Percentiles rank a stretch among this genome's conserved stretches.
Conservation (phyloP, 2,113 vertebrate genomes). For the Theristicus caerulescens region DNA sequence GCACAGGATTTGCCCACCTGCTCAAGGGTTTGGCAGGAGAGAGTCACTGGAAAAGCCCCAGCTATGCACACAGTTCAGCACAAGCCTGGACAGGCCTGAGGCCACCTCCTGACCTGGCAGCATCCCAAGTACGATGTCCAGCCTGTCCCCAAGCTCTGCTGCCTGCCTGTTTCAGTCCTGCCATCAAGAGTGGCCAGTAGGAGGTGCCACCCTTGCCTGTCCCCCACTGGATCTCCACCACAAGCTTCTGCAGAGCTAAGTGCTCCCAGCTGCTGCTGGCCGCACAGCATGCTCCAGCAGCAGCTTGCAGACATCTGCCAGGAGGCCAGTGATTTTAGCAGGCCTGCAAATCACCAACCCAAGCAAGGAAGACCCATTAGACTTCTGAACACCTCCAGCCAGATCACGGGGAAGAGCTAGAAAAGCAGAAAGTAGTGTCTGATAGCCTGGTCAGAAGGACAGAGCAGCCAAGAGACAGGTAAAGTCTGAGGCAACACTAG, state of each 20-base stretch:
- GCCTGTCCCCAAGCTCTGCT: neutral
- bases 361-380: neutral
- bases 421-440: neutral
- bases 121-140: neutral
- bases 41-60: neutral
- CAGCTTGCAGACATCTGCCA: neutral
- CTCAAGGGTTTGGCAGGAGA: neutral
- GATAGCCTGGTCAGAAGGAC: neutral
- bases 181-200: accelerated
- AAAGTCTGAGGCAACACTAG: neutral
- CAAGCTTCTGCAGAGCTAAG: neutral
- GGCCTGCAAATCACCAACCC: neutral
- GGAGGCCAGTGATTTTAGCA: neutral
- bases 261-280: neutral
- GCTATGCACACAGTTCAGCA: accelerated
- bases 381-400: neutral
- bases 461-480: neutral
- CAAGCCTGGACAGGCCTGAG: neutral
- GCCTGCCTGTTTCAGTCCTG: neutral
- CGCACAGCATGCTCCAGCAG: accelerated
- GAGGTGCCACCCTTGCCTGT: neutral
- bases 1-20: neutral
- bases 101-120: neutral
- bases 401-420: neutral
- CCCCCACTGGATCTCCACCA: neutral